These are phyloP conservation scores for Caenorhabditis sp. DNA, from an alignment of 2,888 invertebrate genomes.

Conservation along the genomic window DNA sequence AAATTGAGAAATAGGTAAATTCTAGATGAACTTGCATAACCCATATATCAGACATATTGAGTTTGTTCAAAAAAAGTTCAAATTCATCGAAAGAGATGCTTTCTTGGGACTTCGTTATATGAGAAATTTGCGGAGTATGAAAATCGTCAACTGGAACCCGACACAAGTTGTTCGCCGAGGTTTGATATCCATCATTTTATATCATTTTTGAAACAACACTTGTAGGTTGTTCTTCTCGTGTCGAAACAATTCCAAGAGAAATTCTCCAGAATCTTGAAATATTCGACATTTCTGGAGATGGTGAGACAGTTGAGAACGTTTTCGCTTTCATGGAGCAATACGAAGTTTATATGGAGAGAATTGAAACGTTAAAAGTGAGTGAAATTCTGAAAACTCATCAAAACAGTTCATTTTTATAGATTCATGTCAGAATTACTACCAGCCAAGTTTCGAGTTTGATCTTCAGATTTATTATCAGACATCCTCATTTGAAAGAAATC, in stretches of 20 bases:
- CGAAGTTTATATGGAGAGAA: background rate
- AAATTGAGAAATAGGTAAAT: background rate
- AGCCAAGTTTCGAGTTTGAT: slow-evolving; percentile 18
- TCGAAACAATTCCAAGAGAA: slow-evolving; percentile 17
- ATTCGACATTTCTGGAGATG: slow-evolving; percentile 22
- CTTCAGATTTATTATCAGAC: slow-evolving; percentile 23
- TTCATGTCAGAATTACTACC: slow-evolving; percentile 19
- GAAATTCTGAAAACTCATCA: background rate
- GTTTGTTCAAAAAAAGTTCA: slow-evolving; percentile 3
- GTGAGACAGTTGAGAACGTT: slow-evolving; percentile 29
- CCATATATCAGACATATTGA: background rate
- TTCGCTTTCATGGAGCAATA: background rate
- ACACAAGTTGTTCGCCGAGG: slow-evolving; percentile 14
- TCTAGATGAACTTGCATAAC: background rate
- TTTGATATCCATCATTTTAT: background rate
- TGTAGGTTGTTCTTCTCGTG: slow-evolving; percentile 19
- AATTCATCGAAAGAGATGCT: slow-evolving; percentile 16
- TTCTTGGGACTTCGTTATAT: slow-evolving; percentile 22
- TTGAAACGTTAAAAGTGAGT: background rate
- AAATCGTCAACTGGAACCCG: slow-evolving; percentile 29
- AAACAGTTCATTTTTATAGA: slow-evolving; percentile 11
- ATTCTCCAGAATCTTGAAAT: slow-evolving; percentile 18
- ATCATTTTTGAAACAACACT: background rate
- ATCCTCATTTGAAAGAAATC: slow-evolving; percentile 25
- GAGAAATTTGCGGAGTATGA: slow-evolving; percentile 12